Percentiles rank a stretch among this genome's conserved stretches.
Evolutionary conservation across 35 echinoderm and acorn worm genomes (phyloP).

Genomic region (Ophioderma brevispina): DNA sequence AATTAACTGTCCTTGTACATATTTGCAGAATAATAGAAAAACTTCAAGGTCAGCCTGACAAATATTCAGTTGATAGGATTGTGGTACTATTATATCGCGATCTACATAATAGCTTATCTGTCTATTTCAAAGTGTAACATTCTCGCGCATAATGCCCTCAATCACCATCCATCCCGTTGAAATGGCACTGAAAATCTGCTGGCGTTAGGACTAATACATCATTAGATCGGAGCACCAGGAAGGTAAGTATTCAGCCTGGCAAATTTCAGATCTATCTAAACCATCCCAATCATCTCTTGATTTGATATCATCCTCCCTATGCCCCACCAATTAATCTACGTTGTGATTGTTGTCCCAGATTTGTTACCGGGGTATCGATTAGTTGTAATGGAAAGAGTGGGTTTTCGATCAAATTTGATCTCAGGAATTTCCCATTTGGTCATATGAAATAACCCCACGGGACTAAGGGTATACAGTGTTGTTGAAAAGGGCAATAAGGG

Average conservation of each 20-base stretch:
- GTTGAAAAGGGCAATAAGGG: neutral
- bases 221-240: neutral
- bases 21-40: neutral
- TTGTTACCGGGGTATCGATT: neutral
- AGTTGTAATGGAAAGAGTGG: neutral
- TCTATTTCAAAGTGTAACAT: too few relatives aligned
- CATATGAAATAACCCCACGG: neutral
- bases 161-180: neutral
- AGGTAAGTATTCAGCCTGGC: neutral
- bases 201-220: neutral
- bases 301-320: neutral
- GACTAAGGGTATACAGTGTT: neutral
- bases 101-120: neutral
- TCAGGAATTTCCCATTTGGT: neutral
- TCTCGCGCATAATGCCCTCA: too few relatives aligned
- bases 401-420: neutral
- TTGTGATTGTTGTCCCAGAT: neutral
- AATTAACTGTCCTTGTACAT: neutral
- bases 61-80: neutral
- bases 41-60: neutral
- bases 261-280: neutral
- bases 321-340: neutral
- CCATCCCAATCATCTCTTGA: neutral
- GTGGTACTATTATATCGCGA: neutral
- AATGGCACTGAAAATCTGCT: neutral